Evolutionary conservation across 2,797 vertebrate species (phyloP), one percentile per base, ranked within the genome.

Genomic region (Alauda arvensis): DNA sequence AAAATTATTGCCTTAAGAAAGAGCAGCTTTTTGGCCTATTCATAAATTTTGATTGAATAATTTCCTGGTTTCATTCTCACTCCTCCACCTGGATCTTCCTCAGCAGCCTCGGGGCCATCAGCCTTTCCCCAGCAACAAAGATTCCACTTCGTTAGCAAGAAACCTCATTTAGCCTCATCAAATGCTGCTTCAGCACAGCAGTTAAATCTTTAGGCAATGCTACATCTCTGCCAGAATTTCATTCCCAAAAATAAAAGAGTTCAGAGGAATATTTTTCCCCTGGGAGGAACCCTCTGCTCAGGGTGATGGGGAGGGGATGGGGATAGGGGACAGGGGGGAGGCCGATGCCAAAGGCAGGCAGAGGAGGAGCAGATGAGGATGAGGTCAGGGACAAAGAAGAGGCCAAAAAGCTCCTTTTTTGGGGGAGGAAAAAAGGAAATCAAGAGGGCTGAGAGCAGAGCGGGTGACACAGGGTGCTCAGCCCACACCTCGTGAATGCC

Each of bases 401-500:
- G 52, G 61, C n/a, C 14, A 71, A 83, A 72, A 76, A 60, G 34
- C 21, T 37, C 20, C 12, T 21, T 31, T 26, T 79, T 12, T 25
- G 2, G 1, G 25, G 9, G 25, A 8, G 11, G 8, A 14, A 49
- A 19, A 72, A 72, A 39, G 40, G 18, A 48, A 61, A 12, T 57
- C 63, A 24, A 45, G 75, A 85, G 55, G 63, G 37, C n/a, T 4
- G 65, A 75, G 78, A 91, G 82, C 29, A 65, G 60, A 78, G 86
- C 3, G 46, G 79, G 77, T 79, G 86, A 81, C 6, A 42, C 40
- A 14, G 51, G 18, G 65, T 37, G 87, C 81, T 87, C 93, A 84
- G 76, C 75, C 45, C 19, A 7, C 67, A 87, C 93, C 93, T 91
- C 65, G 3, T 83, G 90, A 95, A 92, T 91, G 92, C 93, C 84